Evolutionary conservation across 2,888 invertebrate species (phyloP), one percentile per base, ranked within the genome.

Genomic region (Agrenia bidenticulata): DNA sequence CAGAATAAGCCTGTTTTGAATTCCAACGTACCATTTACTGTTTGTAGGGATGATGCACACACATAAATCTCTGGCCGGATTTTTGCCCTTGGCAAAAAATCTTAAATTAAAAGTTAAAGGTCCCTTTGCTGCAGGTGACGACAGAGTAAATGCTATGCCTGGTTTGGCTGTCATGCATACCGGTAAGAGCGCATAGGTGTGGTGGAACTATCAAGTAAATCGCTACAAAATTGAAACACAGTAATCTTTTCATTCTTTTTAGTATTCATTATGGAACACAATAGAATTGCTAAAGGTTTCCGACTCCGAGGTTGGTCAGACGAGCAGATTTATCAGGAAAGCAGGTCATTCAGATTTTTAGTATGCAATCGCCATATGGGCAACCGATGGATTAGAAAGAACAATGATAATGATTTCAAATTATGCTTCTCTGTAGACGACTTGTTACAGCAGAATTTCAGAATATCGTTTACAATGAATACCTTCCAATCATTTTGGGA

Each of bases 201-300:
- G n/a, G n/a, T n/a, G 11, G 19, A 49, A 7, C 9, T 17, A n/a
- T 49, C 9, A 19, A n/a, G 17, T n/a, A n/a, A 49, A 42, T 24
- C 15, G 17, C 21, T 13, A 19, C 11, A 13, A 23, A 15, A 7
- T 49, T 49, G 15, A 59, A 24, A 15, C n/a, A n/a, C n/a, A n/a
- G n/a, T n/a, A n/a, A n/a, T n/a, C n/a, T n/a, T n/a, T n/a, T n/a
- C n/a, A 26, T 26, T 45, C n/a, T 54, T 55, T 57, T 56, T 37
- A 74, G 67, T 76, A 24, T 76, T 61, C 59, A 27, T 76, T 4
- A 67, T 68, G 69, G 76, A 76, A 45, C 76, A 76, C 61, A 76
- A 76, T 42, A 56, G 74, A 50, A 69, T 76, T 55, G 74, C 76
- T 2, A 19, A 4, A 19, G 49, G 56, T 32, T 45, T 76, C 26